Conservation (phyloP, 2,888 invertebrate species). For the Cryptocephalus primarius region DNA sequence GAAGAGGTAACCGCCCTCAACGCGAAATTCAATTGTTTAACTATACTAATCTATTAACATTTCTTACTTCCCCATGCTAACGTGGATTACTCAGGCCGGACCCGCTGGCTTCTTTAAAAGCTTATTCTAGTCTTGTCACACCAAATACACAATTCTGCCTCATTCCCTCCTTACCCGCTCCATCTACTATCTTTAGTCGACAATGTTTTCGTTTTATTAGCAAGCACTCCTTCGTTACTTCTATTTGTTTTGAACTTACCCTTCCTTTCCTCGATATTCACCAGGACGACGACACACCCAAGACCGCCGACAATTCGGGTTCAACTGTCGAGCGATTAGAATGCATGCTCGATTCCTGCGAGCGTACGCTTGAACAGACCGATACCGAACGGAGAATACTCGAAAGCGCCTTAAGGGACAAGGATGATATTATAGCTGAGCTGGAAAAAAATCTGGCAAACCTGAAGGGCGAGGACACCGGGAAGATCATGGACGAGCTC, state of each 20-base stretch:
- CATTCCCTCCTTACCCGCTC: slow-evolving; percentile 27
- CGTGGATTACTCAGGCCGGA: slow-evolving; percentile 54
- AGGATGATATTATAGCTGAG: slow-evolving; percentile 18
- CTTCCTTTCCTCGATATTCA: slow-evolving; percentile 13
- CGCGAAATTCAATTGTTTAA: slow-evolving; percentile 4
- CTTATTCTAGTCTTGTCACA: slow-evolving; percentile 64
- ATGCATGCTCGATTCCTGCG: slow-evolving; percentile 30
- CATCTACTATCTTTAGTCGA: slow-evolving; percentile 12
- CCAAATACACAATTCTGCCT: slow-evolving; percentile 30
- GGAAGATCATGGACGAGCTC: slow-evolving; percentile 5
- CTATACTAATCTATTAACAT: slow-evolving; percentile 3
- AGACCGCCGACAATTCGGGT: slow-evolving; percentile 37
- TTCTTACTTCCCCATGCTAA: slow-evolving; percentile 4
- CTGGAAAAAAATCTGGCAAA: slow-evolving; percentile 10
- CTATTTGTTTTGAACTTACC: slow-evolving; percentile 5
- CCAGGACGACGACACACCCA: no score
- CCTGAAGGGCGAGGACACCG: no score
- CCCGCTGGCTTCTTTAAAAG: slow-evolving; percentile 91
- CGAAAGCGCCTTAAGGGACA: slow-evolving; percentile 21
- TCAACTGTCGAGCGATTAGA: slow-evolving; percentile 36
- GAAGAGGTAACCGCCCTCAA: slow-evolving; percentile 47
- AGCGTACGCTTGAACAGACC: slow-evolving; percentile 43
- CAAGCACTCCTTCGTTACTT: no score
- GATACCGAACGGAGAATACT: slow-evolving; percentile 32
- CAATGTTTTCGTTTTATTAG: slow-evolving; percentile 7